These are phyloP conservation scores for Edolisoma coerulescens DNA, from an alignment of 2,113 vertebrate genomes.

Conservation along the genomic window DNA sequence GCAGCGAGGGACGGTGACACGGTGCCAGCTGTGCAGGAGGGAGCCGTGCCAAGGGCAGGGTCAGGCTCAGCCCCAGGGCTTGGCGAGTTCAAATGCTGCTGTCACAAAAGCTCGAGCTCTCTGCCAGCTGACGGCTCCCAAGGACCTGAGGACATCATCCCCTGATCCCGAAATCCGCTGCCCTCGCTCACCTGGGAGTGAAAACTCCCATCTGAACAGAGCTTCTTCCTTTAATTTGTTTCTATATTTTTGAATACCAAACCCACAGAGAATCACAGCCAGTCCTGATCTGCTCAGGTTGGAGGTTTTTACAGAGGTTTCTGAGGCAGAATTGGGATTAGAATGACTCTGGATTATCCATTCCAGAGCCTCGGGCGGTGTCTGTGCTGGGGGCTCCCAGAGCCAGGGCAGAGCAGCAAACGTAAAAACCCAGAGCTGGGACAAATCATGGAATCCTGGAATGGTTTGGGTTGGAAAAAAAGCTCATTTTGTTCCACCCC, in stretches of 20 bases:
- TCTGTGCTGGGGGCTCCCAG: neutral
- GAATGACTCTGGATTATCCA: neutral
- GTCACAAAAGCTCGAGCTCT: neutral
- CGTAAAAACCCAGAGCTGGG: neutral
- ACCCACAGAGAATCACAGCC: neutral
- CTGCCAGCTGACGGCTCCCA: neutral
- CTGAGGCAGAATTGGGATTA: neutral
- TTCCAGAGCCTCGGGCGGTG: neutral
- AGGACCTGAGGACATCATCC: neutral
- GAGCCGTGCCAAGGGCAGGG: neutral
- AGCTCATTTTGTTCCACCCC: neutral
- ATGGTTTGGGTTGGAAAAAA: neutral
- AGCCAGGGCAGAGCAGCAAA: neutral
- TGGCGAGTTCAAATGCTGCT: neutral
- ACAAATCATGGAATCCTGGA: neutral
- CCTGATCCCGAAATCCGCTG: neutral
- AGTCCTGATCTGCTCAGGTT: neutral
- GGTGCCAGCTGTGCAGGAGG: neutral
- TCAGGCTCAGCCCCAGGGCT: neutral
- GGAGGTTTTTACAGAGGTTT: neutral
- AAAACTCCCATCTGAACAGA: accelerated
- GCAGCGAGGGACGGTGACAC: accelerated
- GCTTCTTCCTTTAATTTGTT: neutral
- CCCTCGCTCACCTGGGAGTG: neutral
- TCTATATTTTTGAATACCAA: neutral